Conservation (phyloP, 2,113 vertebrate species). For the Spermophilus dauricus region DNA sequence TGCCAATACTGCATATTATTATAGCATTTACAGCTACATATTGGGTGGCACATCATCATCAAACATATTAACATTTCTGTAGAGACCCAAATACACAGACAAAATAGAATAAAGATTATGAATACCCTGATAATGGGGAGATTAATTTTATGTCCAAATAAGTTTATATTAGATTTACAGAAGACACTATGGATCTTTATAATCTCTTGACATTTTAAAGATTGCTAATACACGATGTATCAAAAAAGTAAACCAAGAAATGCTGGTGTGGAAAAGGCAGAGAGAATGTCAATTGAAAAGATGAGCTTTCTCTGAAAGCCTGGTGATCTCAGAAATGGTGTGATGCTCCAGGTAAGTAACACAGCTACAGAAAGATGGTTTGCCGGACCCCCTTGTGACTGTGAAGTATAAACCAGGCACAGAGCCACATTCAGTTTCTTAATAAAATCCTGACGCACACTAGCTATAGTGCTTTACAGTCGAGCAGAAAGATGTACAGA, state of each 20-base stretch:
- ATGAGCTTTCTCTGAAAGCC: background rate
- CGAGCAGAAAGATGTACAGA: background rate
- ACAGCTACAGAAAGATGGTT: background rate
- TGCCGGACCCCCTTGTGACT: background rate
- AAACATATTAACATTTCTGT: background rate
- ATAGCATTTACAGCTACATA: background rate
- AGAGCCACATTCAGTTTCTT: background rate
- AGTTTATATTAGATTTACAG: background rate
- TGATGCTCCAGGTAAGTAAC: background rate
- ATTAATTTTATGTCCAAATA: conserved; percentile 31
- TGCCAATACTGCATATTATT: background rate
- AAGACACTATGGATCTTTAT: background rate
- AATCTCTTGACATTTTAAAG: background rate
- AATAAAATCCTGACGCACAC: background rate
- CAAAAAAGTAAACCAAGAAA: background rate
- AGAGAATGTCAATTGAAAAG: background rate
- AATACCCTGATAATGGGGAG: background rate
- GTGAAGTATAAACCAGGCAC: background rate
- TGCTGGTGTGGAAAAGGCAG: background rate
- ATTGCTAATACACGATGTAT: background rate
- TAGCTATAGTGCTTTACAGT: background rate
- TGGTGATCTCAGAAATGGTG: background rate
- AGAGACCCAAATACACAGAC: background rate
- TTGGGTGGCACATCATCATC: background rate
- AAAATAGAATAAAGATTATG: background rate